A percentile compares a stretch with the other conserved stretches of the same genome.
phyloP scores from a whole-genome alignment of 2,888 invertebrate genomes.

The Apamea sordens region DNA sequence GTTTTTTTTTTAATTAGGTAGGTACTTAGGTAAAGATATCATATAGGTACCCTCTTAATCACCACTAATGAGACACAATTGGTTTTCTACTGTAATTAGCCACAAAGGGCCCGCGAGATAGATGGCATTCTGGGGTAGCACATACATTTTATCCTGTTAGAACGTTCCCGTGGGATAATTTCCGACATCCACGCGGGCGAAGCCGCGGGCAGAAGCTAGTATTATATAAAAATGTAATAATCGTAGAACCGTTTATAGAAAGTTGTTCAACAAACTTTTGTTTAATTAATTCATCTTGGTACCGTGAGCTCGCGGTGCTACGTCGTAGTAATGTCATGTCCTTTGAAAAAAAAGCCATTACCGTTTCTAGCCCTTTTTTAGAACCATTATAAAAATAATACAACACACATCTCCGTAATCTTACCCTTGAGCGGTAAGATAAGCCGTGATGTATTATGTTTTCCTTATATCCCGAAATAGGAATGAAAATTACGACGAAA shows the following conservation, averaged over 20 bases:
- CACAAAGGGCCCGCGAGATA: too few species aligned
- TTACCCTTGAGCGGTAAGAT: slow-evolving; percentile 40
- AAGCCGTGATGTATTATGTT: slow-evolving; percentile 59
- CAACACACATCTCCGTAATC: slow-evolving; percentile 48
- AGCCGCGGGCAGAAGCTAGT: too few species aligned
- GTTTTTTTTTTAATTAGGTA: too few species aligned
- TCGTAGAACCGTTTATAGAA: background rate
- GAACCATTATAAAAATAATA: slow-evolving; percentile 58
- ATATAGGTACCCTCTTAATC: too few species aligned
- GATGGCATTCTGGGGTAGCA: too few species aligned
- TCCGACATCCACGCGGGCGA: too few species aligned
- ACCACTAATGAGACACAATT: too few species aligned
- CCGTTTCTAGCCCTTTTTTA: slow-evolving; percentile 21
- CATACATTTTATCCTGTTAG: too few species aligned
- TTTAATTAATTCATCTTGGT: background rate
- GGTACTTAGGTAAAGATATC: too few species aligned
- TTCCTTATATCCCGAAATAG: slow-evolving; percentile 40
- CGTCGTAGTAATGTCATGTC: background rate
- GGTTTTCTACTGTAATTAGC: too few species aligned
- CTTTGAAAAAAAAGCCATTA: slow-evolving; percentile 25
- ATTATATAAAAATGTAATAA: background rate
- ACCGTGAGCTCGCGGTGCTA: background rate
- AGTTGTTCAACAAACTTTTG: background rate
- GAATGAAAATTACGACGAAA: slow-evolving; percentile 25
- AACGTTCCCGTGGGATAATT: too few species aligned